These are phyloP conservation scores for Lanius ludovicianus DNA, from an alignment of 2,113 vertebrate species.

Conservation along the genomic window DNA sequence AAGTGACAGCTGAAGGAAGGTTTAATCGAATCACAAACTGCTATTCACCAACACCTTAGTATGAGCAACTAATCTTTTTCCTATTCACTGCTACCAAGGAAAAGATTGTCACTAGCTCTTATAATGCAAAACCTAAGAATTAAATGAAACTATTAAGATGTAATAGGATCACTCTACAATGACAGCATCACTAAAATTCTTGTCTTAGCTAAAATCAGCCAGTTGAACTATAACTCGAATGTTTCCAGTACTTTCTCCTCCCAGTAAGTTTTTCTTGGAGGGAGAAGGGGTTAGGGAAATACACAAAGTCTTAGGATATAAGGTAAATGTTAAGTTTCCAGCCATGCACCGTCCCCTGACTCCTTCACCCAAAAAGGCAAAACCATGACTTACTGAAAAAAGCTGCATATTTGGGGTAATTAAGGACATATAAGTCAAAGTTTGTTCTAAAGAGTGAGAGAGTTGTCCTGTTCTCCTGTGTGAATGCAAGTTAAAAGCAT, in stretches of 20 bases:
- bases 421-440: not conserved
- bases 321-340: not conserved
- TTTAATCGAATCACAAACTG: not conserved
- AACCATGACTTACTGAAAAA: not conserved
- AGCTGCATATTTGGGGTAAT: not conserved
- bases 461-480: not conserved
- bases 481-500: not conserved
- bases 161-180: not conserved
- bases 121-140: not conserved
- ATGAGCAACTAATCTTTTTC: not conserved
- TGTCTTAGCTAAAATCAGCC: not conserved
- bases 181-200: not conserved
- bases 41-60: not conserved
- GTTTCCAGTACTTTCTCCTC: not conserved
- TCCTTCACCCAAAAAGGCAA: not conserved
- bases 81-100: not conserved
- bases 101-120: not conserved
- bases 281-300: not conserved
- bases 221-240: not conserved
- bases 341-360: not conserved
- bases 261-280: not conserved
- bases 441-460: not conserved
- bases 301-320: not conserved
- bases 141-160: not conserved
- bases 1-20: not conserved